Evolutionary conservation across 2,113 vertebrate genomes (phyloP).

Genomic region (Sinocyclocheilus anshuiensis): DNA sequence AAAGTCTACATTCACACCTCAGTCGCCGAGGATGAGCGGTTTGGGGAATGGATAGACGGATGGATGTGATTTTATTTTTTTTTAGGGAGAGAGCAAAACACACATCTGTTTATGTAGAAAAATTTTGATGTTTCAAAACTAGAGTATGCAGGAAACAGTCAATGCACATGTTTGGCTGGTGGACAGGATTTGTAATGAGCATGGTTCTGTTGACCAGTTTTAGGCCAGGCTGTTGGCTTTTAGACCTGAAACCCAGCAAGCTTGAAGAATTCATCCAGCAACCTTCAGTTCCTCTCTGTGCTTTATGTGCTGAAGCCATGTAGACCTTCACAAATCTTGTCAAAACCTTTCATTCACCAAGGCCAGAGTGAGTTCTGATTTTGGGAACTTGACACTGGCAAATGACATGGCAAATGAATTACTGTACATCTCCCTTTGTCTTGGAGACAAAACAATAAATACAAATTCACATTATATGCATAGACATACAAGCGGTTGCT

Average conservation of each 20-base stretch:
- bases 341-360: constrained; percentile 73
- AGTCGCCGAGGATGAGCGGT: too few species aligned
- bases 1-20: background rate
- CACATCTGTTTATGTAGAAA: too few species aligned
- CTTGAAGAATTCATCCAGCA: constrained; percentile 50
- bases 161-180: background rate
- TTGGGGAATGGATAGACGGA: too few species aligned
- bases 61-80: background rate
- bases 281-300: constrained; percentile 60
- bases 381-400: constrained; percentile 87
- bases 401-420: constrained; percentile 79
- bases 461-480: constrained; percentile 27
- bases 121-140: background rate
- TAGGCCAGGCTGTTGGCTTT: constrained; percentile 59
- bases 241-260: constrained; percentile 72
- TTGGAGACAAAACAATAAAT: too few species aligned
- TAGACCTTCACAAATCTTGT: constrained; percentile 74
- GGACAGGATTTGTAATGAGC: constrained; percentile 2
- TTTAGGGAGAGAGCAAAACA: too few species aligned
- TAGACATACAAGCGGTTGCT: background rate
- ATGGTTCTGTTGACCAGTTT: background rate
- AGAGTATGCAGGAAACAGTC: background rate
- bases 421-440: constrained; percentile 78
- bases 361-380: constrained; percentile 78
- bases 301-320: background rate